Conservation (phyloP, 2,888 invertebrate genomes). For the Epirrhoe tristata region DNA sequence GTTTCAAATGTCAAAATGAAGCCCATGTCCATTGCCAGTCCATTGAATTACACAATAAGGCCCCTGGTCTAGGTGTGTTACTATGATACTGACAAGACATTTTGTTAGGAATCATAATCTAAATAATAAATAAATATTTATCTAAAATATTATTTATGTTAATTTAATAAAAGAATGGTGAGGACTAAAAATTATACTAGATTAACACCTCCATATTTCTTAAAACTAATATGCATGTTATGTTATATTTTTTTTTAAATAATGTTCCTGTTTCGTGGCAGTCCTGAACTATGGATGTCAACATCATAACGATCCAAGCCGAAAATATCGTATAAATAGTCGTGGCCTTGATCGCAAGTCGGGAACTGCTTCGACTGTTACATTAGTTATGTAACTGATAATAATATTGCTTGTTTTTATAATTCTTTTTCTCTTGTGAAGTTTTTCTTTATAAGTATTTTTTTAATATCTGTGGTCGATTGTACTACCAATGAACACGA, state of each 20-base stretch:
- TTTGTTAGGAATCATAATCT: too few relatives aligned
- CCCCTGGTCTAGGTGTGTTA: too few relatives aligned
- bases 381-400: constrained; percentile 20
- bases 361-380: constrained; percentile 31
- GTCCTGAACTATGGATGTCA: constrained; percentile 12
- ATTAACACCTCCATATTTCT: too few relatives aligned
- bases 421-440: neutral
- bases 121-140: too few relatives aligned
- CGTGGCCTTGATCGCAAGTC: constrained; percentile 30
- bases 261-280: constrained; percentile 6
- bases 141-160: too few relatives aligned
- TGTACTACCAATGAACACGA: neutral
- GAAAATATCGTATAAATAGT: constrained; percentile 27
- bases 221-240: neutral
- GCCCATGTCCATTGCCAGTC: too few relatives aligned
- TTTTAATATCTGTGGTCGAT: neutral
- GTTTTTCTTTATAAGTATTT: neutral
- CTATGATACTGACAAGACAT: too few relatives aligned
- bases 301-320: constrained; percentile 15
- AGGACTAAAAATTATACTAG: too few relatives aligned
- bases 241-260: neutral
- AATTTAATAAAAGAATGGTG: too few relatives aligned
- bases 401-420: neutral
- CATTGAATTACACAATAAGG: too few relatives aligned
- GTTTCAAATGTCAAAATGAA: too few relatives aligned